phyloP scores from a whole-genome alignment of 2,113 vertebrate genomes.

The Hucho hucho region DNA sequence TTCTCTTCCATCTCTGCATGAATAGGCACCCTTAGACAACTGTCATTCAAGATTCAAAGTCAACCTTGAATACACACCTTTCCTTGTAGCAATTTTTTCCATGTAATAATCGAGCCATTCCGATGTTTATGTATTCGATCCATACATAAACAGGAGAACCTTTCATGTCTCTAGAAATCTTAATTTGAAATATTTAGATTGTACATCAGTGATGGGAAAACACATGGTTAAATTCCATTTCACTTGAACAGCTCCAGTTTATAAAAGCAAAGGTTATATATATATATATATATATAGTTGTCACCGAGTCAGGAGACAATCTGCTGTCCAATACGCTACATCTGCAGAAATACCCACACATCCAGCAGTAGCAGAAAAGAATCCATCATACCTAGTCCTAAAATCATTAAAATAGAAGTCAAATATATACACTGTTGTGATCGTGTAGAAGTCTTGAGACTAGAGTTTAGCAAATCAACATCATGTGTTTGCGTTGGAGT shows the following conservation, averaged over 20 bases:
- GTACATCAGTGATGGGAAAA: no score
- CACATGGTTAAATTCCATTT: no score
- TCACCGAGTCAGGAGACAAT: neutral
- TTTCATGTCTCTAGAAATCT: no score
- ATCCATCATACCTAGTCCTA: neutral
- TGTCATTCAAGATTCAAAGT: no score
- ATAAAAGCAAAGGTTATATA: no score
- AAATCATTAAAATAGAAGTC: neutral
- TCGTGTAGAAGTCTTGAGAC: neutral
- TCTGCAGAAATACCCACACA: neutral
- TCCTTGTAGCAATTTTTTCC: no score
- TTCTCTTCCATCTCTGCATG: neutral
- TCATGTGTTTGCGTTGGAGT: neutral
- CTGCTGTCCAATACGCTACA: neutral
- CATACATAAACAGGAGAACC: no score
- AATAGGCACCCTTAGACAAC: neutral
- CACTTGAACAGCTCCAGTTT: no score
- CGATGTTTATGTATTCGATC: no score
- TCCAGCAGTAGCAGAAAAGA: neutral
- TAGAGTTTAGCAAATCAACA: neutral
- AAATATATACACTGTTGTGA: conserved; percentile 1
- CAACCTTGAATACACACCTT: no score
- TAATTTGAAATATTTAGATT: no score
- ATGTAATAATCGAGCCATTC: no score
- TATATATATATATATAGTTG: neutral